Conservation (phyloP, 1,140 invertebrate genomes). For the Lysiphlebus fabarum region DNA sequence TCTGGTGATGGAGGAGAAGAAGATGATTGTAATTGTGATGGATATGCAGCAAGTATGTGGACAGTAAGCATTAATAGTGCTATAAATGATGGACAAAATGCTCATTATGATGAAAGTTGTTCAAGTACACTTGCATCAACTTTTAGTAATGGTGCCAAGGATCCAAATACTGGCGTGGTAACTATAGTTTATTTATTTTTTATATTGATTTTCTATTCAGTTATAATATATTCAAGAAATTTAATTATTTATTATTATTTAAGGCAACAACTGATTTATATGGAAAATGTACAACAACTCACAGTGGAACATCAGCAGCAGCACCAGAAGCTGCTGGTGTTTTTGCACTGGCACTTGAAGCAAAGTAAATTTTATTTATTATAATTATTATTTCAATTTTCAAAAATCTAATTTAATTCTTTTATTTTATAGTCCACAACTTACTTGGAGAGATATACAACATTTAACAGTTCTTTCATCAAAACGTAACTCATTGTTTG, state of each 20-base stretch:
- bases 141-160: conserved; percentile 97
- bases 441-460: conserved; percentile 98
- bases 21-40: conserved; percentile 99
- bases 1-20: conserved; percentile 97
- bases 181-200: conserved; percentile 41
- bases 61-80: conserved; percentile 99
- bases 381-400: not conserved
- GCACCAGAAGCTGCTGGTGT: conserved; percentile 98
- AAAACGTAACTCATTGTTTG: conserved; percentile 96
- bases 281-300: conserved; percentile 99
- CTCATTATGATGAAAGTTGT: conserved; percentile 98
- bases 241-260: conserved; percentile 24
- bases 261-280: conserved; percentile 98
- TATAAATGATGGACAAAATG: conserved; percentile 98
- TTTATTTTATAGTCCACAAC: conserved; percentile 64
- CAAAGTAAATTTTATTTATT: conserved; percentile 75
- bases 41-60: conserved; percentile 99
- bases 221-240: too few species aligned
- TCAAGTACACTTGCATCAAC: conserved; percentile 97
- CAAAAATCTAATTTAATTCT: too few species aligned
- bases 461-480: conserved; percentile 97
- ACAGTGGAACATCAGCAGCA: conserved; percentile 97
- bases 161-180: conserved; percentile 96
- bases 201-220: not conserved
- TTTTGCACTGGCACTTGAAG: conserved; percentile 93